Evolutionary conservation across 2,888 invertebrate genomes (phyloP), one percentile per base, ranked within the genome.

Genomic region (Conchocele bisecta): DNA sequence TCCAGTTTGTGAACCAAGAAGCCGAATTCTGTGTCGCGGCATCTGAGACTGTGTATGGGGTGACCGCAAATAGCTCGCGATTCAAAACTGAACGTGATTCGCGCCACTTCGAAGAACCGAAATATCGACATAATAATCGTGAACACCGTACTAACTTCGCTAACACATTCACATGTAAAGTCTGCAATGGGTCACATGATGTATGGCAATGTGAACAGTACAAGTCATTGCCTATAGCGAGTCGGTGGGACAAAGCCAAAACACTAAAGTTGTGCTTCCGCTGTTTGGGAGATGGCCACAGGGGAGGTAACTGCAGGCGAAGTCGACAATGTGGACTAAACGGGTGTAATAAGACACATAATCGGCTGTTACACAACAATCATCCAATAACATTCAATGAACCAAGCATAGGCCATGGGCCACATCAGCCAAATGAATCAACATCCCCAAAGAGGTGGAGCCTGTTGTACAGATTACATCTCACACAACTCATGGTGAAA

Each of bases 201-300:
- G 33, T 69, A 3, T 64, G 70, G 64, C 37, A n/a, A 6, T 64
- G 59, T 39, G 39, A 50, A 5, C 31, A 51, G 15, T 70, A 64
- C 44, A 64, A 48, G n/a, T 31, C 22, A 48, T 13, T 59, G 29
- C 22, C 11, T 24, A 35, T 64, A 11, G 13, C 35, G 15, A 31
- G 53, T 15, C 33, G 53, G 26, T 51, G 53, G 44, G 37, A 39
- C 20, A 37, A 17, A 4, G 48, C 50, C 15, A 48, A 54, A 44
- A 13, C 54, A 33, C 13, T 31, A n/a, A 15, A 54, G 28, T 35
- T 64, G 28, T 59, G 58, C 35, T 69, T 44, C 44, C 31, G 57
- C n/a, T 69, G 63, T 63, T 26, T 63, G 22, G 63, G 51, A 20
- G 20, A 33, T 20, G 33, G 44, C 15, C 61, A 57, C 22, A 15